phyloP scores from a whole-genome alignment of 1,140 invertebrate species.

The Papilio xuthus region DNA sequence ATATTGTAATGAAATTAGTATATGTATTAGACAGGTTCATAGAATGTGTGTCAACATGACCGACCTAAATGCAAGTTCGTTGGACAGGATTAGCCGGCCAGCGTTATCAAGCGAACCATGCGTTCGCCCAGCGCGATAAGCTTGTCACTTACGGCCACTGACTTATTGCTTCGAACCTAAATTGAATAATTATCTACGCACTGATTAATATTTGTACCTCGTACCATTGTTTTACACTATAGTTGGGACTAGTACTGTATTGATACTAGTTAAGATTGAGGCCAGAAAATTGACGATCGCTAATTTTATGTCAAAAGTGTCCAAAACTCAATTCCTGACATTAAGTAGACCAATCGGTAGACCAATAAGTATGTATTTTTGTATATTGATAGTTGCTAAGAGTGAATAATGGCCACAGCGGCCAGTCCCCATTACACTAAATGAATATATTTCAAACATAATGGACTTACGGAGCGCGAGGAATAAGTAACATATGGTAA shows the following conservation, averaged over 20 bases:
- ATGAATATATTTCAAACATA: slow-evolving; percentile 26
- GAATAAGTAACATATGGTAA: slow-evolving; percentile 25
- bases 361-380: not conserved
- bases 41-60: not conserved
- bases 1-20: not conserved
- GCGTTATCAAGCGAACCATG: slow-evolving; percentile 23
- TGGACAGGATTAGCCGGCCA: not conserved
- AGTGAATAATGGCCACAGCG: slow-evolving; percentile 13
- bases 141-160: slow-evolving; percentile 17
- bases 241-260: not conserved
- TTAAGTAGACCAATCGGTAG: not conserved
- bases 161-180: slow-evolving; percentile 25
- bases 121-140: slow-evolving; percentile 11
- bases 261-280: not conserved
- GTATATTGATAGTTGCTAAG: not conserved
- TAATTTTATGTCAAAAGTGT: no score
- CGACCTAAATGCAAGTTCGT: slow-evolving; percentile 17
- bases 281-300: not conserved
- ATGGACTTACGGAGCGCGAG: slow-evolving; percentile 23
- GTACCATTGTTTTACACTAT: slow-evolving; percentile 1
- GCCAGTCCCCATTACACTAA: slow-evolving; percentile 8
- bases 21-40: not conserved
- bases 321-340: not conserved
- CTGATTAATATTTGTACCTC: slow-evolving; percentile 24
- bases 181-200: slow-evolving; percentile 33